Evolutionary conservation across 2,888 invertebrate genomes (phyloP), one percentile per base, ranked within the genome.

Genomic region (Philhelius pedissequus): DNA sequence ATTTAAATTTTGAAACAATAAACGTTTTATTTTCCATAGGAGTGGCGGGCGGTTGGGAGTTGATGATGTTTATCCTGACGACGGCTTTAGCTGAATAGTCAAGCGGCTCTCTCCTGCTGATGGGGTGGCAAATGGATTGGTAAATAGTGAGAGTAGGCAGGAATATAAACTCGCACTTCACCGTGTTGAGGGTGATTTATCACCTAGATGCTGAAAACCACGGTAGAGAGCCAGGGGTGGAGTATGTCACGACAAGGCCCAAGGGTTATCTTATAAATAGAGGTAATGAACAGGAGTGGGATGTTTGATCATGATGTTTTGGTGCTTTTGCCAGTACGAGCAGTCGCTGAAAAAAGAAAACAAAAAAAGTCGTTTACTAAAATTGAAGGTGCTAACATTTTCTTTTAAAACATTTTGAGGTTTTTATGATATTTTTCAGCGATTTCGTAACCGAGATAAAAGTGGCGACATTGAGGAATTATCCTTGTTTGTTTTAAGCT

Each of bases 1-100:
- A 79, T 83, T 83, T 83, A 70, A 83, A 78, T 79, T n/a, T 79
- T 83, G 78, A 83, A 83, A 83, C 83, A 83, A 83, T 56, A 78
- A 83, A 74, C 66, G 35, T 20, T 76, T 68, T 66, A 27, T 73
- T 50, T 56, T 58, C 30, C 20, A 9, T 40, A n/a, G 32, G 22
- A n/a, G n/a, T n/a, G 7, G 11, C 15, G 11, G n/a, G 18, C 0
- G 18, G 40, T 32, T 20, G 20, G 22, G 4, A n/a, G n/a, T 56
- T 56, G 56, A 56, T 35, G 56, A 48, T 64, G 48, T 32, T 48
- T 32, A 60, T 40, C 60, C 38, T 60, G 38, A 25, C 7, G 38
- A 25, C 7, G 32, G 48, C 62, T 62, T 45, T 15, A 27, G 43
- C 62, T 32, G 32, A 64, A 48, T 48, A 22, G 25, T 25, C 15